Conservation (phyloP, 2,888 invertebrate genomes). For the Sipha maydis region DNA sequence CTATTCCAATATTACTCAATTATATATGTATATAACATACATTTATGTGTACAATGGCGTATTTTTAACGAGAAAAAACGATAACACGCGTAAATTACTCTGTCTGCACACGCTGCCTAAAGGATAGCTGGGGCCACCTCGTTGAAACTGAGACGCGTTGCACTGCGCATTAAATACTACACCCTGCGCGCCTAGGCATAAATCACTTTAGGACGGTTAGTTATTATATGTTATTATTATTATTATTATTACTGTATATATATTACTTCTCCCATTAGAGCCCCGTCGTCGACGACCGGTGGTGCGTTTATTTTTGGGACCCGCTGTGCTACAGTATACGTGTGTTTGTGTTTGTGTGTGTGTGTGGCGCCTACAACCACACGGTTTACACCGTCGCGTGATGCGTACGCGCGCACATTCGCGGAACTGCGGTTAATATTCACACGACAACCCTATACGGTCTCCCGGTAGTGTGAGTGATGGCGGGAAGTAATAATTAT, state of each 20-base stretch:
- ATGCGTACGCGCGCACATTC: too few relatives aligned
- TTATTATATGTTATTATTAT: too few relatives aligned
- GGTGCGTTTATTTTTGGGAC: conserved; percentile 57
- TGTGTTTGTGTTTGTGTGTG: background rate
- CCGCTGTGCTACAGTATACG: background rate
- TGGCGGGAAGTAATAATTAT: conserved; percentile 14
- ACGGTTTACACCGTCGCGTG: background rate
- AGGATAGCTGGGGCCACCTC: background rate
- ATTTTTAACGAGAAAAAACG: too few relatives aligned
- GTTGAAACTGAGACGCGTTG: background rate
- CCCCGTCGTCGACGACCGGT: conserved; percentile 18
- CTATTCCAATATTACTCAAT: too few relatives aligned
- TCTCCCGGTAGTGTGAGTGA: background rate
- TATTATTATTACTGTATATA: background rate
- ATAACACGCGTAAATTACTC: background rate
- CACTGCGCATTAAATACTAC: background rate
- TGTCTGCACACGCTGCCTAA: background rate
- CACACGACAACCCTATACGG: background rate
- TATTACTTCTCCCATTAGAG: conserved; percentile 23
- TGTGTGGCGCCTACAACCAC: background rate
- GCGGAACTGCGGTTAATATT: conserved; percentile 48
- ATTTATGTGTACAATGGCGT: background rate
- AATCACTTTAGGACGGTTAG: conserved; percentile 27
- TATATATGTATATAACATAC: too few relatives aligned
- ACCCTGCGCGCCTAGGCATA: background rate